phyloP scores from a whole-genome alignment of 2,113 vertebrate genomes.

The Pagrus major region DNA sequence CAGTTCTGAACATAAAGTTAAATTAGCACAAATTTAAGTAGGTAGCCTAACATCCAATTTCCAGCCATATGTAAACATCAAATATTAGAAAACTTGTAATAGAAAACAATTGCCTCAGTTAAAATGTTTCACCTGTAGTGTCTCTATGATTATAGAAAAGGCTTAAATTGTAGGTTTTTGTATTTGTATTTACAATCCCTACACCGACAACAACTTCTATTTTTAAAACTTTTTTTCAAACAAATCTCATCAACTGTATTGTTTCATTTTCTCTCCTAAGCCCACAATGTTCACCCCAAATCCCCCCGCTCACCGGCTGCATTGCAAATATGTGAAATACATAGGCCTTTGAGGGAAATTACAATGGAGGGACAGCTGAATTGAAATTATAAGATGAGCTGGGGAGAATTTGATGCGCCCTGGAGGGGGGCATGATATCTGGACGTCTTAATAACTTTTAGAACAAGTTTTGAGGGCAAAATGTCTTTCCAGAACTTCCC shows the following conservation, averaged over 20 bases:
- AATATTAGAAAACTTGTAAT: too few species aligned
- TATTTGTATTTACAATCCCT: background rate
- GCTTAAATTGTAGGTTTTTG: background rate
- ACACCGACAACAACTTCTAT: too few species aligned
- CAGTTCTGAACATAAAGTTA: too few species aligned
- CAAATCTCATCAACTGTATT: background rate
- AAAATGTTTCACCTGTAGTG: too few species aligned
- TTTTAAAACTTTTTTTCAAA: background rate
- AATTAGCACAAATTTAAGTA: too few species aligned
- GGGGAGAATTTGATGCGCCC: constrained; percentile 2
- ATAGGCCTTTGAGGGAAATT: constrained; percentile 10
- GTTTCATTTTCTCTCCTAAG: background rate
- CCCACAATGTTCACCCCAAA: background rate
- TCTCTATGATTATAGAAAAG: too few species aligned
- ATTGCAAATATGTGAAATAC: constrained; percentile 1
- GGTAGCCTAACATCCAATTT: too few species aligned
- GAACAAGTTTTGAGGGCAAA: constrained; percentile 43
- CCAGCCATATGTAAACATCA: too few species aligned
- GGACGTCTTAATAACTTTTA: constrained; percentile 16
- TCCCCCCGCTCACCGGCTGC: background rate
- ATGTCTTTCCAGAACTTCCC: constrained; percentile 36
- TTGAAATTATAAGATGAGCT: constrained; percentile 26
- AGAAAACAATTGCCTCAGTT: too few species aligned
- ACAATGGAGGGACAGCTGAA: background rate
- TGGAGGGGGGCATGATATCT: constrained; percentile 17